Conservation (phyloP, 2,888 invertebrate genomes). For the Ormyrus rosae region DNA sequence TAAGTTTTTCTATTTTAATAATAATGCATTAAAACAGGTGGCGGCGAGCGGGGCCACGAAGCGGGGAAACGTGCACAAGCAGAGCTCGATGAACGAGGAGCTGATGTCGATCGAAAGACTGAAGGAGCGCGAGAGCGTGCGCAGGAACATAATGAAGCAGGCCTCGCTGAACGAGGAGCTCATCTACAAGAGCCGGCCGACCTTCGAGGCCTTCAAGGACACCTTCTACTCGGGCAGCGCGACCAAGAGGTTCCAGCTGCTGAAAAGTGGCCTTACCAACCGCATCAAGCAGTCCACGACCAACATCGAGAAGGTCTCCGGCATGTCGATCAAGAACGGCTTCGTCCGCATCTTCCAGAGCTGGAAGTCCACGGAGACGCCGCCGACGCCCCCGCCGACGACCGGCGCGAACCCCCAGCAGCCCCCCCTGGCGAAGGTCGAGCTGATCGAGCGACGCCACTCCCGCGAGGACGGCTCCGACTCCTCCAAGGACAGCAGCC, state of each 20-base stretch:
- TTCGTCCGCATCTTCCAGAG: conserved; percentile 89
- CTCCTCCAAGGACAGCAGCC: conserved; percentile 91
- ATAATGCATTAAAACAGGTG: conserved; percentile 1
- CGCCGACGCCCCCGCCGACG: conserved; percentile 53
- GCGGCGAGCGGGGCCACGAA: conserved; percentile 53
- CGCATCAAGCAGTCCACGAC: conserved; percentile 90
- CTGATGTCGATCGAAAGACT: conserved; percentile 91
- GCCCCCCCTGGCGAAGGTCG: conserved; percentile 30
- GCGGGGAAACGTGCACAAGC: conserved; percentile 84
- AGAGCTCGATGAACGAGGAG: conserved; percentile 92
- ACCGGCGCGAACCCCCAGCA: neutral
- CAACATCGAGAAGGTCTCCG: conserved; percentile 88
- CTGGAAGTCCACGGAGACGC: conserved; percentile 70
- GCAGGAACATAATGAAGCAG: conserved; percentile 92
- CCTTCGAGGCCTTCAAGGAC: conserved; percentile 84
- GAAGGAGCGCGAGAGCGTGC: conserved; percentile 87
- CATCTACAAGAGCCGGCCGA: conserved; percentile 82
- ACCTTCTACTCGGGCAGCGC: conserved; percentile 85
- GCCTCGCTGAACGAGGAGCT: conserved; percentile 92
- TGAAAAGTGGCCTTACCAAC: conserved; percentile 88
- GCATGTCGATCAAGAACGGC: conserved; percentile 82
- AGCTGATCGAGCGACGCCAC: conserved; percentile 81
- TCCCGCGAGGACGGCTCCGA: conserved; percentile 93
- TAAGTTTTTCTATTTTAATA: too few relatives aligned
- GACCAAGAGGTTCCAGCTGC: conserved; percentile 84